Conservation (phyloP, 1,140 invertebrate genomes). For the Diorhabda sublineata region DNA sequence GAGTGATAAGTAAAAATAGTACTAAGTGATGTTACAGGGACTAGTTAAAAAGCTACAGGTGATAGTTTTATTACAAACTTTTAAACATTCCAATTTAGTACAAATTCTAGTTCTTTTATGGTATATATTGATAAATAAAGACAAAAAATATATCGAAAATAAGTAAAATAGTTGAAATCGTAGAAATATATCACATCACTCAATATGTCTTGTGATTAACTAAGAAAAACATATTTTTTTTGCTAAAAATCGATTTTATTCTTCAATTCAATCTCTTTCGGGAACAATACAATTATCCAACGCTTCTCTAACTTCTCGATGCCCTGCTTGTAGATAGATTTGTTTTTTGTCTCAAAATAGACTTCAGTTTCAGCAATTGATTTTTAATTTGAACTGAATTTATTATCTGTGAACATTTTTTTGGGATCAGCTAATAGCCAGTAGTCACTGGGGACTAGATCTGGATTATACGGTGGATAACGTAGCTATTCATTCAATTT, state of each 20-base stretch:
- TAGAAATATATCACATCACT: background rate
- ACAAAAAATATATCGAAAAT: background rate
- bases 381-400: background rate
- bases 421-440: too few species aligned
- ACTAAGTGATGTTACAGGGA: background rate
- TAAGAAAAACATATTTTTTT: too few species aligned
- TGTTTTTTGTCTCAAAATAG: too few species aligned
- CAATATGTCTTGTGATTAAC: background rate
- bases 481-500: too few species aligned
- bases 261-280: background rate
- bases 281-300: background rate
- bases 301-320: too few species aligned
- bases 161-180: background rate
- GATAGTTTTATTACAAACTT: background rate
- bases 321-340: too few species aligned
- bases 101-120: background rate
- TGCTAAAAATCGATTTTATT: too few species aligned
- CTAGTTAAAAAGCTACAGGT: background rate
- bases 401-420: background rate
- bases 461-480: too few species aligned
- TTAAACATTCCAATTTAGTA: background rate
- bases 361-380: too few species aligned
- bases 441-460: too few species aligned
- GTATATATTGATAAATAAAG: background rate
- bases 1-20: background rate